These are phyloP conservation scores for Coracias cyanogaster DNA, from an alignment of 2,797 vertebrate species.

Conservation along the genomic window DNA sequence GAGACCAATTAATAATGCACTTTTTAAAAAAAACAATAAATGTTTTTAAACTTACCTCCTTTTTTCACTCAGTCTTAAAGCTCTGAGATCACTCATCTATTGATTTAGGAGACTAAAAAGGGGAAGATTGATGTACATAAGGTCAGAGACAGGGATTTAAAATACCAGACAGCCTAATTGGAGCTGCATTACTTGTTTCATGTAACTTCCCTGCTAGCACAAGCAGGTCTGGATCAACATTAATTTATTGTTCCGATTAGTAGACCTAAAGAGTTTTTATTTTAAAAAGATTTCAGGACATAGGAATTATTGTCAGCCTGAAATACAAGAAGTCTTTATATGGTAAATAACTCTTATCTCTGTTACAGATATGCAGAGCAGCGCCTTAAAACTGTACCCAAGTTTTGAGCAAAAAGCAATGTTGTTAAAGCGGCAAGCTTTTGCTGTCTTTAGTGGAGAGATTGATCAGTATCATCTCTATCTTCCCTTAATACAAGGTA, in stretches of 20 bases:
- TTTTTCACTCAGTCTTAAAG: neutral
- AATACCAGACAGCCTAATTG: neutral
- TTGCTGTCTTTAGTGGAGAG: conserved; percentile 96
- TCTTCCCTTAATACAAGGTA: conserved; percentile 97
- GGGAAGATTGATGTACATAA: neutral
- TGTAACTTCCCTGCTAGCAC: neutral
- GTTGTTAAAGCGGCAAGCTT: conserved; percentile 95
- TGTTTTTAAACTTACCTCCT: neutral
- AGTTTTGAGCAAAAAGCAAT: conserved; percentile 94
- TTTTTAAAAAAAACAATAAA: neutral
- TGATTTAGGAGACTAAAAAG: neutral
- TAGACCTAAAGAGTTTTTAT: neutral
- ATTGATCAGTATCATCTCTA: conserved; percentile 96
- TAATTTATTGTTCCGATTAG: neutral
- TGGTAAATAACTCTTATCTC: neutral
- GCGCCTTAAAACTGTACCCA: conserved; percentile 92
- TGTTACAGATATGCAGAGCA: conserved; percentile 91
- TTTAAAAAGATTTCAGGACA: neutral
- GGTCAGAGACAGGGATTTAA: neutral
- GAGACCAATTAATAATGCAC: neutral
- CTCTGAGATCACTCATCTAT: neutral
- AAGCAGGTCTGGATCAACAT: neutral
- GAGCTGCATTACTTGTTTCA: neutral
- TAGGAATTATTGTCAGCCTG: neutral
- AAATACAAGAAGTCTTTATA: neutral